Conservation (phyloP, 2,113 vertebrate genomes). For the Garra rufa region DNA sequence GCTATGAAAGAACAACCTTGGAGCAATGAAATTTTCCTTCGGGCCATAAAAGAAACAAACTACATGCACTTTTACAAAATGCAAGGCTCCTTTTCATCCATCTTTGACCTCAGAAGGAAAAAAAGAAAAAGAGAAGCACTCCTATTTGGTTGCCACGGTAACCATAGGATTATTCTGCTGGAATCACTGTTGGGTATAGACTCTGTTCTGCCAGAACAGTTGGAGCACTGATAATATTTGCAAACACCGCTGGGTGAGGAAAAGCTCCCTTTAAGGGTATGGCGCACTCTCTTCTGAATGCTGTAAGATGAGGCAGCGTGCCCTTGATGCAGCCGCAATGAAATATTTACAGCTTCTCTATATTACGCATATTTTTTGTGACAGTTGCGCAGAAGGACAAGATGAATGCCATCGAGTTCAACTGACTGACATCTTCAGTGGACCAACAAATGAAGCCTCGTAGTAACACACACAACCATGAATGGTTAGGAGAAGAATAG, state of each 20-base stretch:
- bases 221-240: constrained; percentile 30
- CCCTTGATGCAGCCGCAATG: constrained; percentile 15
- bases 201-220: constrained; percentile 9
- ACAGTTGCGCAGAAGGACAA: constrained; percentile 28
- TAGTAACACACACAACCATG: neutral
- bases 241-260: constrained; percentile 11
- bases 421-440: neutral
- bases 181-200: constrained; percentile 10
- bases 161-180: constrained; percentile 35
- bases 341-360: constrained; percentile 31
- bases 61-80: constrained; percentile 17
- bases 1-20: neutral
- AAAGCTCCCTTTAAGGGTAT: neutral
- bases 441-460: neutral
- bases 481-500: constrained; percentile 5
- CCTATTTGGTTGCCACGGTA: constrained; percentile 21
- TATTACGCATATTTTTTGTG: constrained; percentile 35
- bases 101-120: neutral
- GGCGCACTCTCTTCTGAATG: neutral
- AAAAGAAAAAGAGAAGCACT: neutral
- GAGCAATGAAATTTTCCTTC: neutral
- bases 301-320: neutral
- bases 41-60: neutral
- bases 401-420: neutral
- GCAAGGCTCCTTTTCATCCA: constrained; percentile 3